Conservation (phyloP, 2,113 vertebrate genomes). For the Illadopsis cleaveri region DNA sequence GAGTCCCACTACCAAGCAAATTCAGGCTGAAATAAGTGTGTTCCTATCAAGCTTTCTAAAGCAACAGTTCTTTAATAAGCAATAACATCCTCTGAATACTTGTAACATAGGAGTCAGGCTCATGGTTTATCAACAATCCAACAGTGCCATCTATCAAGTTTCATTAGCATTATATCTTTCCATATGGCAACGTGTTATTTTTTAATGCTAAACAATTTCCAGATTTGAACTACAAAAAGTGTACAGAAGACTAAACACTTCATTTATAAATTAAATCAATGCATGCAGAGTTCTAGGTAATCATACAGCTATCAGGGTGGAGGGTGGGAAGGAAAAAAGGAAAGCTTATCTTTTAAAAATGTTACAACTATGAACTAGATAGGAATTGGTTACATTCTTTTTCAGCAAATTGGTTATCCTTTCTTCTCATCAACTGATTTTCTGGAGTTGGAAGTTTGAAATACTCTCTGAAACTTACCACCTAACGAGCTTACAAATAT, state of each 20-base stretch:
- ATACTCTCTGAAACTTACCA: neutral
- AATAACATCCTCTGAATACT: neutral
- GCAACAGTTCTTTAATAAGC: neutral
- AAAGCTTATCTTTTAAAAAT: neutral
- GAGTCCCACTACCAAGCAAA: neutral
- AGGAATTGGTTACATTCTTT: neutral
- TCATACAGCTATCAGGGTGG: neutral
- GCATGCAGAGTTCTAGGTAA: neutral
- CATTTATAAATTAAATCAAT: neutral
- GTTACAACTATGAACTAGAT: neutral
- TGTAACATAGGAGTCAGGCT: neutral
- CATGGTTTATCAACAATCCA: conserved; percentile 52
- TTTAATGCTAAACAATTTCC: neutral
- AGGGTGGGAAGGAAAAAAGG: neutral
- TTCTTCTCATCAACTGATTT: neutral
- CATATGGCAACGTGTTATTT: neutral
- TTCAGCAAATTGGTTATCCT: neutral
- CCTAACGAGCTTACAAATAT: neutral
- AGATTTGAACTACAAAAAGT: neutral
- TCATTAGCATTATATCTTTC: conserved; percentile 14
- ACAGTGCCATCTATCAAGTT: conserved; percentile 72
- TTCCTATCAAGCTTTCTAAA: conserved; percentile 8
- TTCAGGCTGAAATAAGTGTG: neutral
- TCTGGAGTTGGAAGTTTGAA: neutral
- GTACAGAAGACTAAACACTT: neutral